Base-by-base conservation (phyloP, 2,113 vertebrate genomes). In the Australoheros scitulus region DNA sequence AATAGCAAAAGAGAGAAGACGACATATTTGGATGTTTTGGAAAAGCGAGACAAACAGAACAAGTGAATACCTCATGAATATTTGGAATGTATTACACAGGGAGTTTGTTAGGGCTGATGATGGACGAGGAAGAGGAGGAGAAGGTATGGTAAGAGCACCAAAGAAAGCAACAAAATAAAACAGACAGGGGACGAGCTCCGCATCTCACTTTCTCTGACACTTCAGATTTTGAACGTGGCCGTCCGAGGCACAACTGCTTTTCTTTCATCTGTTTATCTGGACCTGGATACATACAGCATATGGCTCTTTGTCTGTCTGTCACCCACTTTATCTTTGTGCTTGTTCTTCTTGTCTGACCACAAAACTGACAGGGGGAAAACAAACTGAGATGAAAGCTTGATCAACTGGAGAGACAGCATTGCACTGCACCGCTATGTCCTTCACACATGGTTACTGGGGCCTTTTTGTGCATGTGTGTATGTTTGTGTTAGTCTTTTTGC, bases 41-140 rank as follows among this genome's bases (percentile, higher is more conserved):
- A 60, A 22, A 78, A 50, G 47, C 82, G 68, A 82, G 80, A 75
- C 76, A 80, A 83, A 84, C 86, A 20, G 77, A 82, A 82, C 11
- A 24, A 90, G 41, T 76, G 89, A 85, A 76, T 3, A 24, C 72
- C 87, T 88, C 87, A 63, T 92, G 88, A 94, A 90, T 92, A 92
- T 90, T 83, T 84, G 83, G 80, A 86, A 85, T 84, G 84, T 80
- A 82, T 77, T 86, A 76, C 63, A 80, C 58, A 57, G 81, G 75
- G 50, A 83, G 76, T 84, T 87, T 89, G 80, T 82, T 29, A 29
- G 59, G 79, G 82, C 10, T 14, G 70, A 64, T 38, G 78, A 3
- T n/a, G 60, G 41, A 8, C 1, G 17, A 20, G 50, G 56, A 24
- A 61, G 74, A 34, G 52, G 64, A 32, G 43, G 74, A 47, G 75